Evolutionary conservation across 2,888 invertebrate species (phyloP).

Genomic region (Eilema griseolum): DNA sequence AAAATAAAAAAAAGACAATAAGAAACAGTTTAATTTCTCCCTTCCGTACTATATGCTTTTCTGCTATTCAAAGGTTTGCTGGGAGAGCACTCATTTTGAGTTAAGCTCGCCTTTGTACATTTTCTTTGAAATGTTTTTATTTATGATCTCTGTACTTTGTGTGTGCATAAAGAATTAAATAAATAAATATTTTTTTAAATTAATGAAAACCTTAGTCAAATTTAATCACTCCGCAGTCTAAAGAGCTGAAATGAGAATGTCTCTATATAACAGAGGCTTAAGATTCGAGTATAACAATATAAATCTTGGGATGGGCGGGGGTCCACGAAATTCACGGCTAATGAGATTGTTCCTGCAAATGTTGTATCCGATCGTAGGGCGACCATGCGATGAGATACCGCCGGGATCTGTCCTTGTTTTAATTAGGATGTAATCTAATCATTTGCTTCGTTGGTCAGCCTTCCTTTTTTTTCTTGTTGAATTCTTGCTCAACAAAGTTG

Average conservation of each 20-base stretch:
- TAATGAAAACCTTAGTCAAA: background rate
- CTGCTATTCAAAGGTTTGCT: too few species aligned
- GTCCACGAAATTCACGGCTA: conserved; percentile 65
- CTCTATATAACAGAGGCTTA: conserved; percentile 35
- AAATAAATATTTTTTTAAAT: too few species aligned
- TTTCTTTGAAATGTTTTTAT: too few species aligned
- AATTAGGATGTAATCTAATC: background rate
- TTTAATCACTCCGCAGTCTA: conserved; percentile 26
- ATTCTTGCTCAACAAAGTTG: background rate
- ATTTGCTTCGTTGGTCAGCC: background rate
- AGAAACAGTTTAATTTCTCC: too few species aligned
- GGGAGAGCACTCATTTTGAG: too few species aligned
- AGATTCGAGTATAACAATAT: conserved; percentile 53
- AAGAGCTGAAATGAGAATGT: conserved; percentile 45
- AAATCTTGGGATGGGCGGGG: conserved; percentile 57
- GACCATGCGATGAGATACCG: conserved; percentile 11
- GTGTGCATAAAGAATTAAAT: too few species aligned
- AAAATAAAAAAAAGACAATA: too few species aligned
- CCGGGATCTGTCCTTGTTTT: conserved; percentile 26
- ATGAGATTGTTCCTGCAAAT: conserved; percentile 67
- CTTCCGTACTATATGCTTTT: too few species aligned
- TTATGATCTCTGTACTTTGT: too few species aligned
- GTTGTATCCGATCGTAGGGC: conserved; percentile 48
- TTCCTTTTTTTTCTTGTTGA: background rate
- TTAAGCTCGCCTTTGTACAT: too few species aligned